Evolutionary conservation across 2,797 vertebrate species (phyloP), one percentile per base, ranked within the genome.

Genomic region (Heliangelus exortis): DNA sequence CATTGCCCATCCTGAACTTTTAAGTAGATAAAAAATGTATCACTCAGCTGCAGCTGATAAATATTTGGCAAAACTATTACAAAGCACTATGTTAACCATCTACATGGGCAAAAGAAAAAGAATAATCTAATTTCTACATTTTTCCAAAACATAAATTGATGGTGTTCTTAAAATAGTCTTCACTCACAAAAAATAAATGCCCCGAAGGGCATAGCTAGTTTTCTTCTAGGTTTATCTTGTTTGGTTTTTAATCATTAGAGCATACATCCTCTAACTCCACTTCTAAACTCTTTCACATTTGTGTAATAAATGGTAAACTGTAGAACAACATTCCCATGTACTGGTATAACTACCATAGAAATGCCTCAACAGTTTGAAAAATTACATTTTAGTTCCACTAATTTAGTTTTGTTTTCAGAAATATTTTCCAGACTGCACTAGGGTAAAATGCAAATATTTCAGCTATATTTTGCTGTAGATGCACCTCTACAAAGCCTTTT

Each of bases 1-100:
- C 81, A 92, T 88, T 87, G 87, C 95, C 96, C 91, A 94, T 87
- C 84, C 66, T 90, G 94, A 84, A 88, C 76, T 84, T 94, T 86
- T 66, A 97, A 97, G 68, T 31, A 93, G 88, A 89, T 63, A 87
- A 26, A 79, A 81, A 95, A 95, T 5, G 53, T 74, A 74, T 55
- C 65, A 62, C 73, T 89, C 7, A 39, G 74, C 74, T 68, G 67
- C 57, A 85, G 80, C 65, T 55, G 15, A 63, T 84, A 71, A 82
- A 23, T 63, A 4, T n/a, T 58, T 75, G 53, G 15, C 39, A 66
- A 62, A 86, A 48, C 36, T 39, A 22, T 31, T 66, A 59, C 23
- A 67, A 87, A 74, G 36, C 22, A 31, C 22, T 65, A 90, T 33
- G 23, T 19, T 26, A 68, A 48, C 39, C 22, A 75, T n/a, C 31